Evolutionary conservation across 2,113 vertebrate genomes (phyloP), one percentile per base, ranked within the genome.

Genomic region (Rhea pennata): DNA sequence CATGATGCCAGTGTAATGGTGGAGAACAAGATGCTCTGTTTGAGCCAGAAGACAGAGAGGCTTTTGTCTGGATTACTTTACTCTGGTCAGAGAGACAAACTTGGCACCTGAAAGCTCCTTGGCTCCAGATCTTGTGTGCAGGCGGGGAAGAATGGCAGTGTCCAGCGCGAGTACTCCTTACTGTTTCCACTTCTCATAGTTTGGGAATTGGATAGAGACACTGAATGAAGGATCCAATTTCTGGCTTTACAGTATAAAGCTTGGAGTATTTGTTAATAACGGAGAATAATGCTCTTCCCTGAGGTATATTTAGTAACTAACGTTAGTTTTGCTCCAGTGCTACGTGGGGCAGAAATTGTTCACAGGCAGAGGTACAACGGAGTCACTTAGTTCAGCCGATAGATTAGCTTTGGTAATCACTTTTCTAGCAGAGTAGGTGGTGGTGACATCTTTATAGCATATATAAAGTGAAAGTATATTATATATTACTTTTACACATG

Each of bases 121-220:
- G 85, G 85, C 85, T 84, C 66, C 0, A 0, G 39, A 9, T 31
- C n/a, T 21, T 21, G 1, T 6, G 40, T 19, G 46, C 80, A 2
- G 4, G 17, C 40, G 29, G 56, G 50, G 69, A 67, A 33, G 62
- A 80, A 22, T 62, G 74, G 22, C 40, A 10, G 46, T 4, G 23
- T 7, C 61, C n/a, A 19, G 40, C 1, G 2, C 24, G 19, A 6
- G 23, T 3, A 9, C 80, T 51, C 33, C 17, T 16, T 29, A n/a
- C 24, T 2, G 0, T n/a, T 74, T 50, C n/a, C 50, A 5, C 50
- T 69, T 42, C 33, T 61, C 1, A 1, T 21, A 12, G 13, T 15
- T 53, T 53, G 36, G 44, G 59, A 53, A 15, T 76, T 83, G 6
- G 22, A 42, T 44, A 40, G 48, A 75, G 54, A 50, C 50, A 62